Conservation (phyloP, 2,888 invertebrate species). For the Cetonia aurata region DNA sequence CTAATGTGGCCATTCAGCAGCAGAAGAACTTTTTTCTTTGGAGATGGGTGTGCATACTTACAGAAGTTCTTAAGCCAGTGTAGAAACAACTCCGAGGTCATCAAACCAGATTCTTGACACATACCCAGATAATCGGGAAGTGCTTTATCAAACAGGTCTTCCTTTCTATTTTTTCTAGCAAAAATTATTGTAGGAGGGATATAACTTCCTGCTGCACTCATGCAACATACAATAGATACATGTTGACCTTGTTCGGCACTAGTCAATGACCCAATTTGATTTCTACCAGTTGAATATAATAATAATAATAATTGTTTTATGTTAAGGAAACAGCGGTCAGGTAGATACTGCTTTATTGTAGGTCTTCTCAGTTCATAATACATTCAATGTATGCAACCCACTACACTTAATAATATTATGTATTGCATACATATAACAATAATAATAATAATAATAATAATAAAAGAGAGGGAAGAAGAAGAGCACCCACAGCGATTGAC, state of each 20-base stretch:
- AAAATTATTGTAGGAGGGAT: conserved; percentile 57
- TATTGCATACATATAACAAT: no score
- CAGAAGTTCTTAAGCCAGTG: conserved; percentile 54
- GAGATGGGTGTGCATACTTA: conserved; percentile 52
- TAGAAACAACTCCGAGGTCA: conserved; percentile 55
- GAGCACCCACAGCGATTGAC: no score
- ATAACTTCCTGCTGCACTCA: conserved; percentile 56
- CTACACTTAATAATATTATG: no score
- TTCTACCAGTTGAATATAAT: conserved; percentile 58
- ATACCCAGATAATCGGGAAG: conserved; percentile 58
- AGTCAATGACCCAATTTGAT: conserved; percentile 53
- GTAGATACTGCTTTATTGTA: no score
- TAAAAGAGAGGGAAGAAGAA: no score
- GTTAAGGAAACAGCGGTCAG: no score
- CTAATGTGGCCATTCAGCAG: no score
- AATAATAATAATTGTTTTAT: no score
- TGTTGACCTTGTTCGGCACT: conserved; percentile 60
- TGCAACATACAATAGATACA: conserved; percentile 58
- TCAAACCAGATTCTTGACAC: conserved; percentile 59
- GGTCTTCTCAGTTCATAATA: no score
- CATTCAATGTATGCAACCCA: no score
- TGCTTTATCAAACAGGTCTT: conserved; percentile 58
- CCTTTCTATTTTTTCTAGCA: conserved; percentile 47
- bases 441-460: no score
- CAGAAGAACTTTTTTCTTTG: conserved; percentile 53